Conservation (phyloP, 1,140 invertebrate genomes). For the Pteromalus puparum region DNA sequence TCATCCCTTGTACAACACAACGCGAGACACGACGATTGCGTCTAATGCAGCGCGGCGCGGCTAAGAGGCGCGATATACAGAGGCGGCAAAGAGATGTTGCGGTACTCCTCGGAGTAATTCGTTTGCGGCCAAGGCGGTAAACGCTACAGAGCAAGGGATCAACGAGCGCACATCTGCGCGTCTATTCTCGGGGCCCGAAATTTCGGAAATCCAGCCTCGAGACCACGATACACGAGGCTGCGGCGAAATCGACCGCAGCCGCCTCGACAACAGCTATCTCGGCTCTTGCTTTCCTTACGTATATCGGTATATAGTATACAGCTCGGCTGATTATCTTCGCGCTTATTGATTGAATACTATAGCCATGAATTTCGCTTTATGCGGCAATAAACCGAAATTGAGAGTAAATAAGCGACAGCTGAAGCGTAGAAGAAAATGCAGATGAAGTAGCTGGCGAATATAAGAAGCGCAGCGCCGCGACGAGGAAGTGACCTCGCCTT, state of each 20-base stretch:
- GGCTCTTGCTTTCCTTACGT: no score
- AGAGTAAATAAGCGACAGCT: not conserved
- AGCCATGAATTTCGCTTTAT: no score
- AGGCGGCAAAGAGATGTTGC: not conserved
- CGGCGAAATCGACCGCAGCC: constrained; percentile 30
- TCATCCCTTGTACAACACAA: not conserved
- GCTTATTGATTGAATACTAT: no score
- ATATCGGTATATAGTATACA: no score
- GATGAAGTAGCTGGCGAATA: not conserved
- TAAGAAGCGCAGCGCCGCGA: not conserved
- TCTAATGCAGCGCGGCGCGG: not conserved
- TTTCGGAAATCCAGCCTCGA: constrained; percentile 37
- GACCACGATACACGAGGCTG: constrained; percentile 26
- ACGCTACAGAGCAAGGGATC: constrained; percentile 13
- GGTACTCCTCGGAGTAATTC: constrained; percentile 46
- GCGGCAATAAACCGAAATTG: no score
- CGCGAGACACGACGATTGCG: not conserved
- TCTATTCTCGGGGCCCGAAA: not conserved
- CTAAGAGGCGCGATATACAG: not conserved
- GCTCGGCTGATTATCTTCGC: no score
- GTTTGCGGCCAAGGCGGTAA: constrained; percentile 47
- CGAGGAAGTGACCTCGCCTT: not conserved
- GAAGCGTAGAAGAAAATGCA: not conserved
- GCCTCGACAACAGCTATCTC: not conserved
- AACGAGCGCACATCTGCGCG: constrained; percentile 6